phyloP scores from a whole-genome alignment of 2,113 vertebrate species.

The Mesoclemmys tuberculata region DNA sequence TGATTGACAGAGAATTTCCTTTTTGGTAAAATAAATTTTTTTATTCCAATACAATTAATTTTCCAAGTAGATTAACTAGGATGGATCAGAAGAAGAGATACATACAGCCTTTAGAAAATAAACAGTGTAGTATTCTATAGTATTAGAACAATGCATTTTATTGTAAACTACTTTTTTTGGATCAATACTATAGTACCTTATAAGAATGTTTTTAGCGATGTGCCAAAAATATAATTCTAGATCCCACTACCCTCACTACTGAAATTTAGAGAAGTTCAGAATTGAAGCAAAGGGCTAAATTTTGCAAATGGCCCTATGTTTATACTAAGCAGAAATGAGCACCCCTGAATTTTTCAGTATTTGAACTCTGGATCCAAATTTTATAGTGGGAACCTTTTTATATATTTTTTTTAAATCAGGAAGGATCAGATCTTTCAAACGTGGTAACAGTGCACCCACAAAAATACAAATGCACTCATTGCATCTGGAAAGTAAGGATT shows the following conservation, averaged over 20 bases:
- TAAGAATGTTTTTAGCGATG: neutral
- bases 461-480: neutral
- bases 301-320: neutral
- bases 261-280: neutral
- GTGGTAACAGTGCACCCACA: neutral
- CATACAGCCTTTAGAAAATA: neutral
- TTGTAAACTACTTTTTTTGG: neutral
- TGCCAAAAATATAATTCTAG: neutral
- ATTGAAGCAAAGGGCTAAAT: neutral
- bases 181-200: neutral
- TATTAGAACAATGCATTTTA: neutral
- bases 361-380: neutral
- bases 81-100: neutral
- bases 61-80: constrained; percentile 23
- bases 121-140: neutral
- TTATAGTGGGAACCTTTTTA: neutral
- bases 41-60: constrained; percentile 23
- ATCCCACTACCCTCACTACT: neutral
- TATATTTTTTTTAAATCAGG: constrained; percentile 11
- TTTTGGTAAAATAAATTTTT: constrained; percentile 44
- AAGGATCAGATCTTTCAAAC: neutral
- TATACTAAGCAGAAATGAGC: neutral
- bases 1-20: constrained; percentile 56
- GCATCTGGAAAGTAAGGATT: constrained; percentile 58
- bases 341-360: neutral